phyloP scores from a whole-genome alignment of 2,113 vertebrate species.

The Martes martes region DNA sequence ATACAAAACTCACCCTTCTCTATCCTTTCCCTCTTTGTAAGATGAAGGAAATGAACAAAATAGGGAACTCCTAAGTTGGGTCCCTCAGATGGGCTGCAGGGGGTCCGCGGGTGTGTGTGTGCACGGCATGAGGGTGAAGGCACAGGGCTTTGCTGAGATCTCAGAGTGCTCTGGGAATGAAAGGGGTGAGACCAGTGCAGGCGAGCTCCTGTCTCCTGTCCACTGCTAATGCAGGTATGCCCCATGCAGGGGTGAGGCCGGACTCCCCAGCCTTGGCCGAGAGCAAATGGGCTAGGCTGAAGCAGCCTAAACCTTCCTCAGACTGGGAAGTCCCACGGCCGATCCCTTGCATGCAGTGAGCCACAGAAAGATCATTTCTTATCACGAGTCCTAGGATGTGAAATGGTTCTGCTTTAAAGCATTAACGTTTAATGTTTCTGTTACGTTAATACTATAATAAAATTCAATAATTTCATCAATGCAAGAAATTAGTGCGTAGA shows the following conservation, averaged over 20 bases:
- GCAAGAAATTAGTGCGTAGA: not conserved
- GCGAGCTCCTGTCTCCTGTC: fast-evolving
- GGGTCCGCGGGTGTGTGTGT: not conserved
- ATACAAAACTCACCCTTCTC: not conserved
- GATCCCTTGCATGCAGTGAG: fast-evolving
- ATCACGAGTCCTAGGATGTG: fast-evolving
- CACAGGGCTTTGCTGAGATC: not conserved
- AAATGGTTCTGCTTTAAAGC: not conserved
- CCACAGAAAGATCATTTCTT: fast-evolving
- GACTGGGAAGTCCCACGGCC: no score
- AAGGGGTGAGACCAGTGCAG: fast-evolving
- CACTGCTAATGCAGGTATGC: fast-evolving
- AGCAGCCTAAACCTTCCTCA: no score
- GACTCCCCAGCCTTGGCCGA: not conserved
- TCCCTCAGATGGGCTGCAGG: not conserved
- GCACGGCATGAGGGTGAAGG: no score
- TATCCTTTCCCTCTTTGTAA: no score
- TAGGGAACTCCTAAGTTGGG: no score
- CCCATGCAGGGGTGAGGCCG: fast-evolving
- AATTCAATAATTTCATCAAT: not conserved
- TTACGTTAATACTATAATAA: not conserved
- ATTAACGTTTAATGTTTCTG: not conserved
- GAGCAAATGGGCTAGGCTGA: no score
- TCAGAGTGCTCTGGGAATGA: not conserved
- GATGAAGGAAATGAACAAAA: not conserved